Conservation (phyloP, 2,888 invertebrate species). For the Agrochola lychnidis region DNA sequence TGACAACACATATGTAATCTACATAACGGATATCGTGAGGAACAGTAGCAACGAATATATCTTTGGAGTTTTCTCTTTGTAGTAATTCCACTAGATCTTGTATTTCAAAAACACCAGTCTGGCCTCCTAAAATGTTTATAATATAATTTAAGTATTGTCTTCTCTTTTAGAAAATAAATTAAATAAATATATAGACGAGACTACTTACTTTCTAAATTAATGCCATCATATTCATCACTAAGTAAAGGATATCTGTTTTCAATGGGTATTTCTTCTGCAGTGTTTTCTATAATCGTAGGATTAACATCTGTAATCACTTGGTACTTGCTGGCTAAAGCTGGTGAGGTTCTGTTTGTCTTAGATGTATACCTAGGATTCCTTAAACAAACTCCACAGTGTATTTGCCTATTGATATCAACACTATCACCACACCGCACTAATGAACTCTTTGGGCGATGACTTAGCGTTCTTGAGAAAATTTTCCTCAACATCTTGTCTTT, state of each 20-base stretch:
- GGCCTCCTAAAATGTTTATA: conserved; percentile 92
- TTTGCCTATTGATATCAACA: conserved; percentile 74
- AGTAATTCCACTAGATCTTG: conserved; percentile 95
- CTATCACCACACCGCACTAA: conserved; percentile 64
- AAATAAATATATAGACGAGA: too few relatives aligned
- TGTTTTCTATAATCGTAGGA: conserved; percentile 93
- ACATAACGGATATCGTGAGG: conserved; percentile 95
- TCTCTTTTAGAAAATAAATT: background rate
- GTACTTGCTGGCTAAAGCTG: conserved; percentile 91
- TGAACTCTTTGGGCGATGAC: conserved; percentile 46
- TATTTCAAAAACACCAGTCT: conserved; percentile 96
- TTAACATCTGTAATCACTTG: conserved; percentile 93
- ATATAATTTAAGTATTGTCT: background rate
- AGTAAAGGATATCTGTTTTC: conserved; percentile 79
- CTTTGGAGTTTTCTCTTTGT: conserved; percentile 93
- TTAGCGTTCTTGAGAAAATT: conserved; percentile 60
- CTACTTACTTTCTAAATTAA: conserved; percentile 90
- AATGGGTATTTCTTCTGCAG: conserved; percentile 92
- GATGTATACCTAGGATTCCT: conserved; percentile 81
- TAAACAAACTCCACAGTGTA: conserved; percentile 82
- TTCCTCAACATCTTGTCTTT: conserved; percentile 68
- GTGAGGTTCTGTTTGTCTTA: conserved; percentile 82
- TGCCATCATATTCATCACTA: conserved; percentile 92
- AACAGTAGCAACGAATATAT: conserved; percentile 95
- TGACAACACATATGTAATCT: conserved; percentile 95